Evolutionary conservation across 30 jellyfish, hydroid and myxozoan genomes (phyloP).

Genomic region (Mastigias papua): DNA sequence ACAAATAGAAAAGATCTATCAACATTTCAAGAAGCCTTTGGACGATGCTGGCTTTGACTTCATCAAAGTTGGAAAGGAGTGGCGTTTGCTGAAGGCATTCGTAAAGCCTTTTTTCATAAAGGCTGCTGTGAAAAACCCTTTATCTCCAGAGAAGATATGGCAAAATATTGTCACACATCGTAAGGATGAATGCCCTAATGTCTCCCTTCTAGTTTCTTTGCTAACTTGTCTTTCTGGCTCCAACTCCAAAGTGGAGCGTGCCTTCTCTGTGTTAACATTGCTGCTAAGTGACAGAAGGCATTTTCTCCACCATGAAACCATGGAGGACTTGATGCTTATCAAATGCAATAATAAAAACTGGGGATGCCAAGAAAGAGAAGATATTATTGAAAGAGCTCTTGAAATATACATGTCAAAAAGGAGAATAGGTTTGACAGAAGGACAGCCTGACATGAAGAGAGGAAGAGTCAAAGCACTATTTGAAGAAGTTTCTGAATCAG

Average conservation of each 20-base stretch:
- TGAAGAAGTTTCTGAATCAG: conserved; percentile 41
- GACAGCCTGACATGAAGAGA: conserved; percentile 34
- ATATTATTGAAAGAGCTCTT: conserved; percentile 39
- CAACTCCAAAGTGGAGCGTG: conserved; percentile 30
- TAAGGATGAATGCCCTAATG: conserved; percentile 43
- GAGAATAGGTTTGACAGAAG: conserved; percentile 39
- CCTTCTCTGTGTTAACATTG: conserved; percentile 45
- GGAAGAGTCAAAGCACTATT: conserved; percentile 20
- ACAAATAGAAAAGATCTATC: too few species aligned
- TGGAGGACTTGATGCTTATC: conserved; percentile 17
- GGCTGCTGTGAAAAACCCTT: too few species aligned
- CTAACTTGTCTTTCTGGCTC: conserved; percentile 55
- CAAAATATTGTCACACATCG: conserved; percentile 38
- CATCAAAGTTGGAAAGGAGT: too few species aligned
- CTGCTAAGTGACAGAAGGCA: conserved; percentile 37
- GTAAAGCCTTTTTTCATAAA: too few species aligned
- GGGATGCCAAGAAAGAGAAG: conserved; percentile 42
- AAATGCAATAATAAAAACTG: conserved; percentile 20
- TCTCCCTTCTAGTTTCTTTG: conserved; percentile 31
- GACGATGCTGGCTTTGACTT: too few species aligned
- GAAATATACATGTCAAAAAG: neutral
- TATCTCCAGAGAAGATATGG: conserved; percentile 51
- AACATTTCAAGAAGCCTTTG: too few species aligned
- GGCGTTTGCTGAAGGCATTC: too few species aligned
- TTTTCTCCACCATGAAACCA: conserved; percentile 46